Conservation (phyloP, 2,113 vertebrate species). For the Agapornis roseicollis region DNA sequence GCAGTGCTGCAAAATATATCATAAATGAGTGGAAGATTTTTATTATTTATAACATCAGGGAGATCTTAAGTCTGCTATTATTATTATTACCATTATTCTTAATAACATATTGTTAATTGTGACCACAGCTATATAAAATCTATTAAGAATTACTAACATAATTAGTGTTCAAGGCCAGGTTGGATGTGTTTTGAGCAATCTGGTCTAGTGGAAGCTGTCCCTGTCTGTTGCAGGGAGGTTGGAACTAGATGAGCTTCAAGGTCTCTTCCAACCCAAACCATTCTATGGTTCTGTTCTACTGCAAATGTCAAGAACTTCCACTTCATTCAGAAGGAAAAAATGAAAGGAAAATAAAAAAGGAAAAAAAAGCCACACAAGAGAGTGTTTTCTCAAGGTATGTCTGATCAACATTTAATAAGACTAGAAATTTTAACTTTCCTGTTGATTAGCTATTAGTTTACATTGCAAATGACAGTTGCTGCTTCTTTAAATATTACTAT, state of each 20-base stretch:
- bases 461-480: neutral
- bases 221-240: neutral
- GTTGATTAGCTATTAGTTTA: neutral
- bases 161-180: neutral
- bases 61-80: neutral
- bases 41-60: neutral
- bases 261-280: neutral
- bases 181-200: neutral
- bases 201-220: neutral
- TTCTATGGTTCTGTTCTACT: neutral
- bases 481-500: neutral
- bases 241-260: neutral
- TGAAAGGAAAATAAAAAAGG: rapidly evolving
- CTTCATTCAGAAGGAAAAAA: neutral
- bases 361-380: neutral
- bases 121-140: neutral
- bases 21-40: neutral
- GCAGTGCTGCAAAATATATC: neutral
- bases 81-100: neutral
- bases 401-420: neutral
- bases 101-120: neutral
- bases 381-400: neutral
- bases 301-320: neutral
- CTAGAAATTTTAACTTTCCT: neutral
- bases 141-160: neutral